phyloP scores from a whole-genome alignment of 2,888 invertebrate species.

The Plagodis pulveraria region DNA sequence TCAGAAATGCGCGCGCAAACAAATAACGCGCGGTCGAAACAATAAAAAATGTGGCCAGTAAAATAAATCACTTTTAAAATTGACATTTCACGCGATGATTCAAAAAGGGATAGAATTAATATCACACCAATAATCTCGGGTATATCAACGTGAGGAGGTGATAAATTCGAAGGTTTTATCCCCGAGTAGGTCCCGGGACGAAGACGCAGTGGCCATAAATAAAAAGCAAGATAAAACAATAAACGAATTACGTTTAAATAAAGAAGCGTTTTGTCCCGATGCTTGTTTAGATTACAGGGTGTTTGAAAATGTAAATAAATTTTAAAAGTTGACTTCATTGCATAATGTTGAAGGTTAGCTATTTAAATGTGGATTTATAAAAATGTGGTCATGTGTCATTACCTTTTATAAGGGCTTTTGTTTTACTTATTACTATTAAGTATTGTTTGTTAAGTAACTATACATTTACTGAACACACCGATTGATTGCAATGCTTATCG shows the following conservation, averaged over 20 bases:
- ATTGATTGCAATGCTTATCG: no score
- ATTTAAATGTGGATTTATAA: no score
- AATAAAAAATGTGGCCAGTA: constrained; percentile 49
- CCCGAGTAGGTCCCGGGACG: constrained; percentile 42
- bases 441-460: no score
- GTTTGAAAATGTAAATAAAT: constrained; percentile 37
- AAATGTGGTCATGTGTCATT: no score
- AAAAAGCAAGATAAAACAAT: constrained; percentile 82
- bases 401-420: no score
- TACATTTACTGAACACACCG: no score
- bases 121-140: constrained; percentile 72
- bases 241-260: constrained; percentile 83
- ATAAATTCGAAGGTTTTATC: constrained; percentile 81
- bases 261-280: constrained; percentile 79
- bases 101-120: constrained; percentile 71
- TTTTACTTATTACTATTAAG: no score
- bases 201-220: constrained; percentile 70
- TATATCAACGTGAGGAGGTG: constrained; percentile 73
- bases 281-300: constrained; percentile 70
- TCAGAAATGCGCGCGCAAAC: constrained; percentile 28
- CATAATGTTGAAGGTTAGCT: constrained; percentile 2
- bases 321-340: constrained; percentile 15
- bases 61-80: constrained; percentile 77
- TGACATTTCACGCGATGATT: constrained; percentile 76
- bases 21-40: constrained; percentile 36